Percentiles rank a stretch among this genome's conserved stretches.
Conservation (phyloP, 30 jellyfish, hydroid and myxozoan genomes). For the Morbakka virulenta region DNA sequence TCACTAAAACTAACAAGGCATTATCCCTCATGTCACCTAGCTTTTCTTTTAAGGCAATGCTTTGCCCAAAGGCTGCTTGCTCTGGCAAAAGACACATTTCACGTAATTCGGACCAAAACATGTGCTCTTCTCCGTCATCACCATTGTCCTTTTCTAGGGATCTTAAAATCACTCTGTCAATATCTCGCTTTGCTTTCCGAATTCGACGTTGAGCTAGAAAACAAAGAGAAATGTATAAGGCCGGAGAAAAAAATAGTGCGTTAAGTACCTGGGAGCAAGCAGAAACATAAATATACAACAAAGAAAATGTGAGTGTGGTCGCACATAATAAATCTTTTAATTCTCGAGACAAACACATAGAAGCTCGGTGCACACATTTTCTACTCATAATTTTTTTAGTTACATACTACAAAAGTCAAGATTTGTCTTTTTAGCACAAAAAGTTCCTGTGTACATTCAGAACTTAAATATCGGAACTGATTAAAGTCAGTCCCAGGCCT, state of each 20-base stretch:
- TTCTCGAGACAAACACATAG: too few relatives aligned
- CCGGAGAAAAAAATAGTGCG: background rate
- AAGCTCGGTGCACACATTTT: too few relatives aligned
- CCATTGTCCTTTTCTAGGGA: slow-evolving; percentile 46
- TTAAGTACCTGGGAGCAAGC: too few relatives aligned
- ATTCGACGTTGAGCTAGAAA: slow-evolving; percentile 69
- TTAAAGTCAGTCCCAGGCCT: too few relatives aligned
- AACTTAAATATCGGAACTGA: too few relatives aligned
- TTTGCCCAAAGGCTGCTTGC: slow-evolving; percentile 91
- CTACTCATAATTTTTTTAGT: too few relatives aligned
- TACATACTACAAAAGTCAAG: too few relatives aligned
- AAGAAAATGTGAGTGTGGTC: too few relatives aligned
- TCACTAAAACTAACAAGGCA: slow-evolving; percentile 66
- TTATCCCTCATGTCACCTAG: slow-evolving; percentile 84
- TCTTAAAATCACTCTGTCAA: slow-evolving; percentile 42
- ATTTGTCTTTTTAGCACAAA: too few relatives aligned
- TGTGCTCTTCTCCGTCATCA: slow-evolving; percentile 74
- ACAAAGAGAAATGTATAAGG: background rate
- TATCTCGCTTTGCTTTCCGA: slow-evolving; percentile 73
- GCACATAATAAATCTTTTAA: too few relatives aligned
- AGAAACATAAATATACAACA: too few relatives aligned
- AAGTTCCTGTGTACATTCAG: too few relatives aligned
- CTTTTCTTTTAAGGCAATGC: slow-evolving; percentile 82
- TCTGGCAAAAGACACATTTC: slow-evolving; percentile 81
- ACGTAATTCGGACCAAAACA: slow-evolving; percentile 73